phyloP scores from a whole-genome alignment of 2,113 vertebrate species.

The Phyllostomus hastatus region DNA sequence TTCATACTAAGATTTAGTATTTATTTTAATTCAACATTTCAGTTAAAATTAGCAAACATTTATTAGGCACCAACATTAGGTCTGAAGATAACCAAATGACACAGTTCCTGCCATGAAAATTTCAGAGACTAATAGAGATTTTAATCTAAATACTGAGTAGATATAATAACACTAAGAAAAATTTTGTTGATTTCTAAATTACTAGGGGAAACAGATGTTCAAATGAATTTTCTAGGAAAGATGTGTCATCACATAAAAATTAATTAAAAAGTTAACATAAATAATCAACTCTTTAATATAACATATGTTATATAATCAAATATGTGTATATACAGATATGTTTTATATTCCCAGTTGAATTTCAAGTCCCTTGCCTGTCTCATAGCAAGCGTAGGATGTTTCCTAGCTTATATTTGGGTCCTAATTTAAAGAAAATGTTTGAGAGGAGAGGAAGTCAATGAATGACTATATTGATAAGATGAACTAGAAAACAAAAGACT shows the following conservation, averaged over 20 bases:
- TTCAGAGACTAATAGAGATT: neutral
- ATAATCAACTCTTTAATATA: slow-evolving; percentile 40
- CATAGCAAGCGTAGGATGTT: neutral
- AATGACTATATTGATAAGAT: neutral
- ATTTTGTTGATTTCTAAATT: slow-evolving; percentile 42
- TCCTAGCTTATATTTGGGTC: neutral
- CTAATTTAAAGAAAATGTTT: slow-evolving; percentile 28
- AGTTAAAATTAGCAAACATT: neutral
- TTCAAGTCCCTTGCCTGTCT: slow-evolving; percentile 22
- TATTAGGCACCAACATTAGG: neutral
- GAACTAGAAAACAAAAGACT: neutral
- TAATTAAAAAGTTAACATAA: slow-evolving; percentile 63
- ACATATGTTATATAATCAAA: slow-evolving; percentile 52
- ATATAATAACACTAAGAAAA: slow-evolving; percentile 13
- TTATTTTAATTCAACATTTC: neutral
- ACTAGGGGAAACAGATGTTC: slow-evolving; percentile 50
- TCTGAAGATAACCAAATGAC: neutral
- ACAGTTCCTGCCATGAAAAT: neutral
- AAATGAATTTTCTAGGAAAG: slow-evolving; percentile 42
- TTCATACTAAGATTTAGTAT: neutral
- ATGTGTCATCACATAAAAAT: slow-evolving; percentile 43
- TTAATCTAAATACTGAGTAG: neutral
- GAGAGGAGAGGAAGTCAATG: neutral
- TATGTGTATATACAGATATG: neutral
- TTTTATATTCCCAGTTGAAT: slow-evolving; percentile 24